phyloP scores from a whole-genome alignment of 2,888 invertebrate species.

The Spicauda simplicius region DNA sequence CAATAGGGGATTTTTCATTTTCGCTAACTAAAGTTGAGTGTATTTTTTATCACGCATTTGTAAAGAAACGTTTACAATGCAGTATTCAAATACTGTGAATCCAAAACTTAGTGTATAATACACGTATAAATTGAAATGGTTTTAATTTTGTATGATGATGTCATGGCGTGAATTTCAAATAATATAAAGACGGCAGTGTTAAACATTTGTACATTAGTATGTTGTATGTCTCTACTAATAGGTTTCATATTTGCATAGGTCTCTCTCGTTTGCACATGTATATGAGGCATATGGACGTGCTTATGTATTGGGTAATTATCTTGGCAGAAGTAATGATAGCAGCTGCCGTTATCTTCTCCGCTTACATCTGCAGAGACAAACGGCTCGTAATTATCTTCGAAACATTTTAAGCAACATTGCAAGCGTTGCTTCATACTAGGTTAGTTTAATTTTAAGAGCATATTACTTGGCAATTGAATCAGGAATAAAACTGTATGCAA shows the following conservation, averaged over 20 bases:
- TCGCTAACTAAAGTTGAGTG: no score
- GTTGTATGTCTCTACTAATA: background rate
- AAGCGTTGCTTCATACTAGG: no score
- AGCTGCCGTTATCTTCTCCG: constrained; percentile 3
- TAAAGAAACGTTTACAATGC: background rate
- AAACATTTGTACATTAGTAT: no score
- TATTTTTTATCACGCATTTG: no score
- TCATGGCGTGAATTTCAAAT: background rate
- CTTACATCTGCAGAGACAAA: background rate
- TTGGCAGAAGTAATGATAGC: constrained; percentile 9
- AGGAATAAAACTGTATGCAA: no score
- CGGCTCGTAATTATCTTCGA: no score
- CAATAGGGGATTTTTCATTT: background rate
- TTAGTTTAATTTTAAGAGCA: no score
- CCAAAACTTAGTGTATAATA: background rate
- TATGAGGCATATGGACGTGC: background rate
- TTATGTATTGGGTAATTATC: constrained; percentile 4
- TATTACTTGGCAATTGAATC: no score
- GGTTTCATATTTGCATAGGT: background rate
- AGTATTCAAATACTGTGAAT: background rate
- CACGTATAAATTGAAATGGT: background rate
- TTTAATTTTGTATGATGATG: no score
- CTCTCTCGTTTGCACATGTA: background rate
- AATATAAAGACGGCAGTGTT: background rate
- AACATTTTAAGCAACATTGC: no score